Percentiles rank a stretch among this genome's conserved stretches.
Conservation (phyloP, 2,113 vertebrate species). For the Rattus rattus region DNA sequence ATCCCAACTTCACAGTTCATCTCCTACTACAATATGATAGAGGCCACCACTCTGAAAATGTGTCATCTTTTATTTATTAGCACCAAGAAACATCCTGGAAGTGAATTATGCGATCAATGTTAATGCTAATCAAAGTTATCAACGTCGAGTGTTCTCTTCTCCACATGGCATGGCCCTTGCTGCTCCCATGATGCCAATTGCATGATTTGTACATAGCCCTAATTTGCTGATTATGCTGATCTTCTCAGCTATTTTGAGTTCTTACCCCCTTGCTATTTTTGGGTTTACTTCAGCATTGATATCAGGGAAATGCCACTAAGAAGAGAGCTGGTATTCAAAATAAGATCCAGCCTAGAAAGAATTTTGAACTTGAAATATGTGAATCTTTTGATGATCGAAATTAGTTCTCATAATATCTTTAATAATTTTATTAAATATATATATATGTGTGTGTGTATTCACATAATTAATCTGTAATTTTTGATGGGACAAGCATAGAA, state of each 20-base stretch:
- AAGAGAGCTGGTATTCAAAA: constrained; percentile 73
- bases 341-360: constrained; percentile 59
- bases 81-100: constrained; percentile 79
- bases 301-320: constrained; percentile 74
- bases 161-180: constrained; percentile 75
- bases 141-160: constrained; percentile 83
- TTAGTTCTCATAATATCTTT: constrained; percentile 73
- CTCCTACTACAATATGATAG: constrained; percentile 10
- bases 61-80: constrained; percentile 82
- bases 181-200: constrained; percentile 81
- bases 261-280: constrained; percentile 80
- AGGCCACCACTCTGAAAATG: constrained; percentile 58
- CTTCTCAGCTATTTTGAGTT: constrained; percentile 66
- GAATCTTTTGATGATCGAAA: constrained; percentile 38
- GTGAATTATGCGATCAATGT: constrained; percentile 80
- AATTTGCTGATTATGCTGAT: constrained; percentile 81
- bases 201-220: constrained; percentile 81
- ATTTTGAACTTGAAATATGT: constrained; percentile 30
- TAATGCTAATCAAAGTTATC: constrained; percentile 82
- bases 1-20: not conserved
- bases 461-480: constrained; percentile 60
- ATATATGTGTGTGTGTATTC: not conserved
- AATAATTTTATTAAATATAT: constrained; percentile 63
- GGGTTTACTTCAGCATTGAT: constrained; percentile 72
- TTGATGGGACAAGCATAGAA: constrained; percentile 54